Evolutionary conservation across 2,888 invertebrate genomes (phyloP), one percentile per base, ranked within the genome.

Genomic region (Apodemia mormo): DNA sequence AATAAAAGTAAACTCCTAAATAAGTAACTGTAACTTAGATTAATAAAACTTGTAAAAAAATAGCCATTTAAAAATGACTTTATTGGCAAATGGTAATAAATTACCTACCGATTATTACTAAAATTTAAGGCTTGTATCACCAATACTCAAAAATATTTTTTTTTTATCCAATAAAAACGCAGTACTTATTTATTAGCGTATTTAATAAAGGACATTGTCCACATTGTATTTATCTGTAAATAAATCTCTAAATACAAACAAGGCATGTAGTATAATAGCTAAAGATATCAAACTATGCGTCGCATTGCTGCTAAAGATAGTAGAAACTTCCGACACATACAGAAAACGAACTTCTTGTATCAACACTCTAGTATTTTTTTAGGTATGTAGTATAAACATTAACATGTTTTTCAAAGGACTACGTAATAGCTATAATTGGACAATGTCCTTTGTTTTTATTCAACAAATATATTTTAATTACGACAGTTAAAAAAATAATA

Each of bases 71-170:
- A 49, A 14, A 14, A 49, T 49, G 14, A 5, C 49, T 49, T 49
- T 49, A 49, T 49, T 49, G 49, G 49, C 49, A 49, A 14, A 4
- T 58, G 37, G 64, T 64, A 22, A 64, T 33, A 33, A 58, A 64
- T 33, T 64, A 49, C 49, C 49, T 64, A 49, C 49, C 49, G 49
- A 49, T 49, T 49, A 49, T 49, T 49, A 49, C 49, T 49, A 49
- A 49, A 49, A 49, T 49, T 12, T 49, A 49, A 49, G 49, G 49
- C 49, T 49, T 49, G 49, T 14, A 49, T 49, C 49, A 49, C 49
- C 49, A 49, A 49, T 49, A 49, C 49, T 14, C 49, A 49, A 49
- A 49, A 4, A 49, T 10, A 43, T 10, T 14, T 49, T 49, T 12
- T 45, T 49, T 49, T 49, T 14, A 49, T 4, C 49, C 4, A 14